Evolutionary conservation across 2,797 vertebrate genomes (phyloP).

Genomic region (Acrocephalus scirpaceus): DNA sequence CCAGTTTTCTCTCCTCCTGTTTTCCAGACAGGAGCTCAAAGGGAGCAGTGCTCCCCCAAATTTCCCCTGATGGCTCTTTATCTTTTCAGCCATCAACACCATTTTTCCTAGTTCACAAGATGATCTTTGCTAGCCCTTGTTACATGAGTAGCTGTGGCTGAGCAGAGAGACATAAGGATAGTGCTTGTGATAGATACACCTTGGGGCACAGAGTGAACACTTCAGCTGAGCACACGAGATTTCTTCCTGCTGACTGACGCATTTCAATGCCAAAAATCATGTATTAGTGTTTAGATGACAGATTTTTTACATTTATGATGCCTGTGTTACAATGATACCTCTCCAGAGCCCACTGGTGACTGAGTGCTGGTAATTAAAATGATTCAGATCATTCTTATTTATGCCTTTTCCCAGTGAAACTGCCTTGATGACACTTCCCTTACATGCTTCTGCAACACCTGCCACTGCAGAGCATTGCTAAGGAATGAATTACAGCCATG

Average conservation of each 20-base stretch:
- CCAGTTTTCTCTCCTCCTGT: not conserved
- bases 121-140: not conserved
- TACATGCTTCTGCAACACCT: not conserved
- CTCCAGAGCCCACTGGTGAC: not conserved
- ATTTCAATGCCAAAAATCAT: not conserved
- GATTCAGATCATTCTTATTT: not conserved
- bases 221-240: not conserved
- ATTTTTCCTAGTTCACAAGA: not conserved
- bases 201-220: not conserved
- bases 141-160: not conserved
- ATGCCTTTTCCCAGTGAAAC: not conserved
- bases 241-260: not conserved
- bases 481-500: conserved; percentile 10
- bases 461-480: not conserved
- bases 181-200: fast-evolving
- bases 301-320: not conserved
- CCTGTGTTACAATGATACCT: not conserved
- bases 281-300: not conserved
- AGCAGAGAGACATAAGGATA: not conserved
- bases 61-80: not conserved
- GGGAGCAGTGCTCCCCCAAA: not conserved
- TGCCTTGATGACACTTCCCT: not conserved
- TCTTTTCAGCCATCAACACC: not conserved
- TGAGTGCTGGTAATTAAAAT: not conserved
- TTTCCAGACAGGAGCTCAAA: not conserved